Base-by-base conservation (phyloP, 2,797 vertebrate species). In the Lepus townsendii region DNA sequence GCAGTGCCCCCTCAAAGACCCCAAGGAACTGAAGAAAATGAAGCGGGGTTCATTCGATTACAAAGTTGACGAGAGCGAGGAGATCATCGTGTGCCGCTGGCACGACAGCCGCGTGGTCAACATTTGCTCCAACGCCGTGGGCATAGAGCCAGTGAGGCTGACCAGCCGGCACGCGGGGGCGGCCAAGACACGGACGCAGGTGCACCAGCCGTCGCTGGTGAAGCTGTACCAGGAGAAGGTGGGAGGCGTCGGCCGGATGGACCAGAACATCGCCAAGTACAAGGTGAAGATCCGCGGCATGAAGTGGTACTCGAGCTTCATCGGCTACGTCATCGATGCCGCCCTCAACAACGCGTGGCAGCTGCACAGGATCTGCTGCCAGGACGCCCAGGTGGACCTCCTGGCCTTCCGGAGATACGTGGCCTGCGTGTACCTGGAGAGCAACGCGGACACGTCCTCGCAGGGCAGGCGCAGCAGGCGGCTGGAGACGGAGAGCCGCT, bases 341-440 rank as follows among this genome's bases (percentile, higher is more conserved):
- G 94, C 95, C 68, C 93, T 97, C 27, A 96, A 96, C 71, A 97
- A 95, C 0, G 95, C 91, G 0, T 97, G 96, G 95, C 95, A 97
- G 62, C 93, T 96, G 63, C 91, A 95, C 27, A n/a, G 93, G 42
- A 72, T 96, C 68, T 96, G 94, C 77, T 80, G 83, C n/a, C 69
- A 24, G 0, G 93, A 93, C 0, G 54, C 89, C 4, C 94, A 86
- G 20, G 71, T 91, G 30, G 96, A 97, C 87, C 96, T 96, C 13
- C 79, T 97, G n/a, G 94, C 94, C 57, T 96, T 97, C 87, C 72
- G 79, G 30, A 94, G 96, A 19, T 95, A 96, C 0, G 38, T 97
- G 12, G 93, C 92, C 79, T 87, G 80, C 0, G 87, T 96, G 50
- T 97, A 96, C 62, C 88, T 97, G 38, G 95, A 96, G 78, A 96